phyloP scores from a whole-genome alignment of 2,888 invertebrate genomes.

The Hypselothyrea guttata region DNA sequence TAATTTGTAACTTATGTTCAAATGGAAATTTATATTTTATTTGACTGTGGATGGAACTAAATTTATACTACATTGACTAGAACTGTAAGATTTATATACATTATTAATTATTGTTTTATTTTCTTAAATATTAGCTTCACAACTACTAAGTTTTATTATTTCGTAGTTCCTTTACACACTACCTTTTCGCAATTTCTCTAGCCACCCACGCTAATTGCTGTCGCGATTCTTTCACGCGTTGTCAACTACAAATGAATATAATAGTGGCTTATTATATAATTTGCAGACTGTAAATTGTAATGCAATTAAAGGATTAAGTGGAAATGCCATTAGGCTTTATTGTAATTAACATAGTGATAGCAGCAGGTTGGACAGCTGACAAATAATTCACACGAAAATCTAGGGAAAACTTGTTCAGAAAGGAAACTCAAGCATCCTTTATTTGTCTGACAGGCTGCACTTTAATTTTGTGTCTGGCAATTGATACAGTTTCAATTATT shows the following conservation, averaged over 20 bases:
- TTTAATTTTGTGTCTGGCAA: constrained; percentile 16
- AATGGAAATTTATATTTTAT: too few species aligned
- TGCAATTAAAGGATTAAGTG: constrained; percentile 73
- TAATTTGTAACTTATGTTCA: background rate
- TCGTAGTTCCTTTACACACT: too few species aligned
- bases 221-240: constrained; percentile 10
- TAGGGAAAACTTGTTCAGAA: too few species aligned
- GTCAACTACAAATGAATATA: constrained; percentile 33
- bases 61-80: too few species aligned
- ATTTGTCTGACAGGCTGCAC: constrained; percentile 2
- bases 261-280: constrained; percentile 64
- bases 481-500: constrained; percentile 70
- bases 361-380: constrained; percentile 17
- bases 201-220: constrained; percentile 31
- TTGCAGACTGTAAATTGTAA: constrained; percentile 69
- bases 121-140: too few species aligned
- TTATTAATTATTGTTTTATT: too few species aligned
- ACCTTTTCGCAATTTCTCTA: constrained; percentile 12
- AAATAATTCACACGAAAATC: constrained; percentile 7
- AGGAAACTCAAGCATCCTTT: background rate
- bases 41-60: too few species aligned
- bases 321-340: constrained; percentile 67
- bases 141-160: too few species aligned
- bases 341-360: constrained; percentile 34
- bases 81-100: too few species aligned